A percentile compares a stretch with the other conserved stretches of the same genome.
These are phyloP conservation scores for Sebastolobus altivelis DNA, from an alignment of 2,797 vertebrate genomes.

Conservation along the genomic window DNA sequence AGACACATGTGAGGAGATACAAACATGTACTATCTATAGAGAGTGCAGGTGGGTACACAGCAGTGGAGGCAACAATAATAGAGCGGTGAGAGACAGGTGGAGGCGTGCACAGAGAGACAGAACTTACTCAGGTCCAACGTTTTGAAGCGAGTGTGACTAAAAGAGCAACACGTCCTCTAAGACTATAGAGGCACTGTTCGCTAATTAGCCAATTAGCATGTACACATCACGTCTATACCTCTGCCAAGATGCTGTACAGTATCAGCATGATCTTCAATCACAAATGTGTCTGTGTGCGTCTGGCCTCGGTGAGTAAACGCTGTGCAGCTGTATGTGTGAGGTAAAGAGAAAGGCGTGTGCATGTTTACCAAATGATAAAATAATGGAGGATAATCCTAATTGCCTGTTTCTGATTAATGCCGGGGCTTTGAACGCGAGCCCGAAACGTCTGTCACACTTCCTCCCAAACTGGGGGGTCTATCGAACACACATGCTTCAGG, in stretches of 20 bases:
- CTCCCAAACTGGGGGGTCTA: conserved; percentile 80
- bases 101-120: conserved; percentile 65
- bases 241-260: background rate
- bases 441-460: conserved; percentile 78
- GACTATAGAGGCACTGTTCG: background rate
- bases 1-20: conserved; percentile 61
- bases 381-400: conserved; percentile 77
- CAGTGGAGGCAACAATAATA: conserved; percentile 60
- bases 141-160: background rate
- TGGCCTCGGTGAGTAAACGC: conserved; percentile 7
- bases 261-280: background rate
- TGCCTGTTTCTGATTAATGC: conserved; percentile 76
- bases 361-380: conserved; percentile 75
- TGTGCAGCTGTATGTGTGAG: conserved; percentile 44
- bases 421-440: conserved; percentile 68
- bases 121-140: conserved; percentile 10
- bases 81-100: conserved; percentile 66
- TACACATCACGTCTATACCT: background rate
- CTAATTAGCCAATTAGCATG: conserved; percentile 19
- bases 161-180: conserved; percentile 15
- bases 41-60: conserved; percentile 70
- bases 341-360: conserved; percentile 34
- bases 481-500: conserved; percentile 77
- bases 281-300: conserved; percentile 16
- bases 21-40: conserved; percentile 63